Conservation (phyloP, 2,113 vertebrate species). For the Steatornis caripensis region DNA sequence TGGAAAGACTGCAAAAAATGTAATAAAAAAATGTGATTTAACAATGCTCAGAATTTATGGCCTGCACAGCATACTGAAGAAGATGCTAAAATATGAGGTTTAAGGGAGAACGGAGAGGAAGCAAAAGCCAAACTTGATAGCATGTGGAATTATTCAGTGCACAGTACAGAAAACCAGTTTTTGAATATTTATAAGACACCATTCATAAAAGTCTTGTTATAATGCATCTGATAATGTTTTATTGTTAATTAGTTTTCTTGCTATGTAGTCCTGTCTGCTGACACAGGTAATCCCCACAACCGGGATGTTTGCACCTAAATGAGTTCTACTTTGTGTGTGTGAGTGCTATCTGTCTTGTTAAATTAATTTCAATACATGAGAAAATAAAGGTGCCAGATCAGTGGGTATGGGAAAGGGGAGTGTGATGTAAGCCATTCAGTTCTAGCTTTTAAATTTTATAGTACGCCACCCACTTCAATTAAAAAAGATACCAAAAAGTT, state of each 20-base stretch:
- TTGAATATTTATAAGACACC: constrained; percentile 42
- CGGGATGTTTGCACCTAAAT: constrained; percentile 24
- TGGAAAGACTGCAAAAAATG: constrained; percentile 12
- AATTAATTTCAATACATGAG: background rate
- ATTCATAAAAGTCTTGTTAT: background rate
- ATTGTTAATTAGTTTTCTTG: constrained; percentile 49
- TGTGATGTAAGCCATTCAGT: background rate
- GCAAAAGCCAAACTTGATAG: background rate
- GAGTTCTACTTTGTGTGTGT: background rate
- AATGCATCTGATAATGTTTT: background rate
- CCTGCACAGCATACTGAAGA: background rate
- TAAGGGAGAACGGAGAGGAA: background rate
- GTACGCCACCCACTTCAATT: background rate
- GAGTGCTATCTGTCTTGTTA: background rate
- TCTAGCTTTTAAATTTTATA: background rate
- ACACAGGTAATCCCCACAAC: constrained; percentile 20
- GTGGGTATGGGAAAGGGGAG: background rate
- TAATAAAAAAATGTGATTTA: constrained; percentile 51
- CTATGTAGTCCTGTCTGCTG: background rate
- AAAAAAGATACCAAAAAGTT: background rate
- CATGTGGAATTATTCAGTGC: background rate
- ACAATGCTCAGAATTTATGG: constrained; percentile 26
- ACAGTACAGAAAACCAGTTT: background rate
- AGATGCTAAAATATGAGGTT: constrained; percentile 14
- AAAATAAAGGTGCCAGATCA: background rate